These are phyloP conservation scores for Staurois parvus DNA, from an alignment of 2,797 vertebrate genomes.

Conservation along the genomic window DNA sequence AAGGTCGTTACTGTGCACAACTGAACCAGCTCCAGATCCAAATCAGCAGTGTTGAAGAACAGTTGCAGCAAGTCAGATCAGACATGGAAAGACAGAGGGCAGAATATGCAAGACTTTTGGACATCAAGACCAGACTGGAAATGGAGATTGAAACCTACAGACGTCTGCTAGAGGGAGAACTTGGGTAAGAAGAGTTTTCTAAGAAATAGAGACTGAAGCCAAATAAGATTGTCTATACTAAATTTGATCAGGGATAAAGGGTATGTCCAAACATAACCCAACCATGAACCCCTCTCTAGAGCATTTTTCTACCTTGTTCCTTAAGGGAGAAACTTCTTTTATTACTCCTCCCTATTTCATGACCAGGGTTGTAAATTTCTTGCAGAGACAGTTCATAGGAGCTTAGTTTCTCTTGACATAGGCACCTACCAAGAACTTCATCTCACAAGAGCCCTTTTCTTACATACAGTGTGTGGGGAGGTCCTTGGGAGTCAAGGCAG, in stretches of 20 bases:
- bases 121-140: slow-evolving; percentile 78
- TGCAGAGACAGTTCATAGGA: no score
- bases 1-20: slow-evolving; percentile 74
- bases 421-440: no score
- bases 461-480: no score
- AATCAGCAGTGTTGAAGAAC: slow-evolving; percentile 73
- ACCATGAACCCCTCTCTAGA: not conserved
- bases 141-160: slow-evolving; percentile 79
- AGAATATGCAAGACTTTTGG: slow-evolving; percentile 74
- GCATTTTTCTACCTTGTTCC: no score
- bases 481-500: no score
- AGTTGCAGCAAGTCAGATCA: slow-evolving; percentile 75
- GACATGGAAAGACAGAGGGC: slow-evolving; percentile 74
- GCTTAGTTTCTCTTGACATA: no score
- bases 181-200: slow-evolving; percentile 58
- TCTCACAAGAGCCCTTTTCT: no score
- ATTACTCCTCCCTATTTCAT: no score
- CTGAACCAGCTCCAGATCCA: slow-evolving; percentile 74
- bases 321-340: no score
- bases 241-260: no score
- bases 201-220: not conserved
- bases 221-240: no score
- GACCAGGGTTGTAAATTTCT: no score
- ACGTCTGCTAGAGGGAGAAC: slow-evolving; percentile 76
- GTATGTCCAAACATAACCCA: not conserved